Conservation (phyloP, 2,888 invertebrate genomes). For the Drosophila pseudotalamancana region DNA sequence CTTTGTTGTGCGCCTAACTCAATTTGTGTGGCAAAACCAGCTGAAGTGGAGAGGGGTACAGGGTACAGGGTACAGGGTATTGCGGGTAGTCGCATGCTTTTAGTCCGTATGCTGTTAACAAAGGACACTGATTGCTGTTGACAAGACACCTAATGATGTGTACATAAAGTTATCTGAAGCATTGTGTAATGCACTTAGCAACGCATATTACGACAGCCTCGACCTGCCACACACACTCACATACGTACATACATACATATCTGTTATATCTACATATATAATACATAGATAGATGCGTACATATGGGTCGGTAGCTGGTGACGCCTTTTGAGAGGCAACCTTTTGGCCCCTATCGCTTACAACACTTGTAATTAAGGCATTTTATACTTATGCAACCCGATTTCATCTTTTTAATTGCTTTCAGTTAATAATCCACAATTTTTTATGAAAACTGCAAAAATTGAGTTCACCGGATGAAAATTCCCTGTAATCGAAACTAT, state of each 20-base stretch:
- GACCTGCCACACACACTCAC: not conserved
- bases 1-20: slow-evolving; percentile 63
- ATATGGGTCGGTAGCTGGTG: slow-evolving; percentile 3
- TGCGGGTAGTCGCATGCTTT: slow-evolving; percentile 45
- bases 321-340: slow-evolving; percentile 1
- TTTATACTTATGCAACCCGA: slow-evolving; percentile 24
- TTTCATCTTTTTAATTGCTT: slow-evolving; percentile 55
- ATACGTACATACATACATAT: not conserved
- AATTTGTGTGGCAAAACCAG: slow-evolving; percentile 51
- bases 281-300: not conserved
- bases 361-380: slow-evolving; percentile 45
- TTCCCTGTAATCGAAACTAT: not conserved
- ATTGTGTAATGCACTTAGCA: slow-evolving; percentile 56
- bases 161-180: slow-evolving; percentile 60
- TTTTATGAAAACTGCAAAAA: not conserved
- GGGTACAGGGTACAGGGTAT: not conserved
- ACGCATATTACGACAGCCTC: slow-evolving; percentile 20
- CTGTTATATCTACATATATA: no score
- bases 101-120: slow-evolving; percentile 57
- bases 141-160: slow-evolving; percentile 66
- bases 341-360: slow-evolving; percentile 41
- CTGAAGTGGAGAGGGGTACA: not conserved
- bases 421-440: slow-evolving; percentile 20
- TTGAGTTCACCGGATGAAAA: not conserved
- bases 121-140: slow-evolving; percentile 71